phyloP scores from a whole-genome alignment of 2,113 vertebrate species.

The Stictonetta naevosa region DNA sequence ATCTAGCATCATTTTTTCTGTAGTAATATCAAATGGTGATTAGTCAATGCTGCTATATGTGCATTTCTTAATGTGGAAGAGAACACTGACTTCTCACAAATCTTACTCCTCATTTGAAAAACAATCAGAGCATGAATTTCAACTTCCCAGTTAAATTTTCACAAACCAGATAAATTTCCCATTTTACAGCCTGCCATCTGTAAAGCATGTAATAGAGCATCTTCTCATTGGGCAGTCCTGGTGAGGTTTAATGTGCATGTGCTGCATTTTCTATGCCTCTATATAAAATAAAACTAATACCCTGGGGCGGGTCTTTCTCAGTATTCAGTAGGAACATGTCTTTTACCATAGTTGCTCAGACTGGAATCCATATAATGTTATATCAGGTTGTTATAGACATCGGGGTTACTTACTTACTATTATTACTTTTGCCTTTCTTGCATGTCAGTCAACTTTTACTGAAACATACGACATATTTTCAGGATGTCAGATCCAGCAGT shows the following conservation, averaged over 20 bases:
- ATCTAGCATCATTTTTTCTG: neutral
- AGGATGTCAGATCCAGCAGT: neutral
- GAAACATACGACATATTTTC: neutral
- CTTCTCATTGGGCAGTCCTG: neutral
- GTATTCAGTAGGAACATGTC: neutral
- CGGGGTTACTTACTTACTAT: neutral
- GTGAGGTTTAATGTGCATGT: accelerated
- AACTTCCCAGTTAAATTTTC: neutral
- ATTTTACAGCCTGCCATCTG: neutral
- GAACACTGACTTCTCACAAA: neutral
- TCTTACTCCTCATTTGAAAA: neutral
- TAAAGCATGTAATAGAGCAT: neutral
- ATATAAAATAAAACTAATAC: neutral
- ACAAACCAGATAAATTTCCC: neutral
- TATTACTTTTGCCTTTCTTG: neutral
- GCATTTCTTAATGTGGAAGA: neutral
- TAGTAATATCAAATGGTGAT: neutral
- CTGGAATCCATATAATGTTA: neutral
- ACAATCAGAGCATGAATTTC: neutral
- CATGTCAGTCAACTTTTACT: neutral
- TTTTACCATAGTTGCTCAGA: neutral
- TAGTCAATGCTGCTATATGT: neutral
- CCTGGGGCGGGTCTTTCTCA: neutral
- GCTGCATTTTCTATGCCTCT: neutral
- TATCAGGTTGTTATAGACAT: neutral